phyloP scores from a whole-genome alignment of 2,888 invertebrate genomes.

The Aradus depressus region DNA sequence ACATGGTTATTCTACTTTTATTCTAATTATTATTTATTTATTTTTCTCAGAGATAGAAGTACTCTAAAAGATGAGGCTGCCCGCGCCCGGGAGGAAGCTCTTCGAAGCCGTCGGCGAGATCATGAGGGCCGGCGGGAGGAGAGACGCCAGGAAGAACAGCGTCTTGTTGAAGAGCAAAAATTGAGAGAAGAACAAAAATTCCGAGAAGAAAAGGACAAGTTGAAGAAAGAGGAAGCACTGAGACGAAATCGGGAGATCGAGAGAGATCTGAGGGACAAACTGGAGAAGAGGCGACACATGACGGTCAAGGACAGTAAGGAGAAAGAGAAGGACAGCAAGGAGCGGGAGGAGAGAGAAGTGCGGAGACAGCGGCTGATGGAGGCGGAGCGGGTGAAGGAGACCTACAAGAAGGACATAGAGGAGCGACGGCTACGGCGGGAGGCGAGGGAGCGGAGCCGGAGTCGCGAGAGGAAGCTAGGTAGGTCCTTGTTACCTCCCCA shows the following conservation, averaged over 20 bases:
- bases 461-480: conserved; percentile 35
- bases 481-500: too few relatives aligned
- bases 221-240: conserved; percentile 19
- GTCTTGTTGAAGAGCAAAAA: conserved; percentile 10
- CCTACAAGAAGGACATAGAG: conserved; percentile 28
- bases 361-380: conserved; percentile 30
- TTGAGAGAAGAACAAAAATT: conserved; percentile 10
- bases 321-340: conserved; percentile 18
- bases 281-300: conserved; percentile 22
- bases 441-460: conserved; percentile 36
- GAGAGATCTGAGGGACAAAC: conserved; percentile 21
- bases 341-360: conserved; percentile 28
- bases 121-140: conserved; percentile 11
- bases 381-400: conserved; percentile 29
- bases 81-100: conserved; percentile 34
- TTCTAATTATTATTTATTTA: conserved; percentile 5
- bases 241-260: conserved; percentile 23
- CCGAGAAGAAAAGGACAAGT: conserved; percentile 21
- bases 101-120: conserved; percentile 33
- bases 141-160: conserved; percentile 8
- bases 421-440: conserved; percentile 29
- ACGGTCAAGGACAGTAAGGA: conserved; percentile 18
- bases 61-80: conserved; percentile 35
- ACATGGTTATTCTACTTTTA: too few relatives aligned
- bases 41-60: conserved; percentile 26